These are phyloP conservation scores for Xyliphius kryptos DNA, from an alignment of 2,113 vertebrate species.

Conservation along the genomic window DNA sequence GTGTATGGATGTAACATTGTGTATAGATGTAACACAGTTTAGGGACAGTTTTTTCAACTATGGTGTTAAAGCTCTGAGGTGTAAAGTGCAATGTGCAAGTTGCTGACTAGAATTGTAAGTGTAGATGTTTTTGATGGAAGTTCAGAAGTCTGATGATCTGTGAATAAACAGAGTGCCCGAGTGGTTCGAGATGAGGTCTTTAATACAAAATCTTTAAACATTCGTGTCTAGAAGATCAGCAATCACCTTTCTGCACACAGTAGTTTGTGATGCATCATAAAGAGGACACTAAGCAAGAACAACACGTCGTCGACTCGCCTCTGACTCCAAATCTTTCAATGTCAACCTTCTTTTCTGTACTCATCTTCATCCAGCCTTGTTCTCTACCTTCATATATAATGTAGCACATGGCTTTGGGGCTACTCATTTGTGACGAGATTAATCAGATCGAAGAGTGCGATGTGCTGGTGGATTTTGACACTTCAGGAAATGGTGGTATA, in stretches of 20 bases:
- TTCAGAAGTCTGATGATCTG: too few species aligned
- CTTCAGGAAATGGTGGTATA: constrained; percentile 13
- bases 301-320: neutral
- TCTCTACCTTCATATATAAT: constrained; percentile 26
- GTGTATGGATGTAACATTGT: too few species aligned
- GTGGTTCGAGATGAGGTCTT: too few species aligned
- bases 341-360: constrained; percentile 13
- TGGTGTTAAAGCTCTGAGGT: too few species aligned
- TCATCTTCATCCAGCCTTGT: constrained; percentile 5
- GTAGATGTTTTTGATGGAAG: too few species aligned
- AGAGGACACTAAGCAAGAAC: neutral
- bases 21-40: too few species aligned
- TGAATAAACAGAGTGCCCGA: too few species aligned
- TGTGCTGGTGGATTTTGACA: neutral
- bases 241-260: neutral
- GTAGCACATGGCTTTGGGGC: constrained; percentile 34
- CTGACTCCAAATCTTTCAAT: constrained; percentile 21
- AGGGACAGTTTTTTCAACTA: too few species aligned
- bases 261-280: neutral
- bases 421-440: constrained; percentile 31
- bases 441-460: constrained; percentile 30
- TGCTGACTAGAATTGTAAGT: too few species aligned
- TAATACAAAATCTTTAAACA: neutral
- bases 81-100: too few species aligned
- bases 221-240: neutral